Conservation (phyloP, 1,140 invertebrate species). For the Lasioglossum baleicum region DNA sequence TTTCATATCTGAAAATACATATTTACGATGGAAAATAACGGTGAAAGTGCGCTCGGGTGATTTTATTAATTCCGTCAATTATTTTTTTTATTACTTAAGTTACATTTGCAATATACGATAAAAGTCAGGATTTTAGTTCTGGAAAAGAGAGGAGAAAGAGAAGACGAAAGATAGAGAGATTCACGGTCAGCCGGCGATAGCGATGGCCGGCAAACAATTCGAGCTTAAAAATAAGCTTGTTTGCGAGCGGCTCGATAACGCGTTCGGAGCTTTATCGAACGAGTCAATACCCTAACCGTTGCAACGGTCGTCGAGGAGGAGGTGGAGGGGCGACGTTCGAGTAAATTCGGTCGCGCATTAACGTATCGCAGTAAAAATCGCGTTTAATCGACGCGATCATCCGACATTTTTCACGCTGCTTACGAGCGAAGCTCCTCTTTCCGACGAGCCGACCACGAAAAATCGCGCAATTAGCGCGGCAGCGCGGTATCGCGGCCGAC, state of each 20-base stretch:
- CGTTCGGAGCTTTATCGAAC: neutral
- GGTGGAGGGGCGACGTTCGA: neutral
- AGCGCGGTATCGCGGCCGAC: neutral
- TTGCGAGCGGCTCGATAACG: neutral
- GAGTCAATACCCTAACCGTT: too few species aligned
- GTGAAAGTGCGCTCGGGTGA: too few species aligned
- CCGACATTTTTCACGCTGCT: constrained; percentile 5
- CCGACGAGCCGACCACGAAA: constrained; percentile 6
- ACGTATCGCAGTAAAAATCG: constrained; percentile 8
- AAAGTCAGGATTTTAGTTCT: too few species aligned
- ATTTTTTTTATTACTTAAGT: too few species aligned
- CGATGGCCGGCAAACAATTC: neutral
- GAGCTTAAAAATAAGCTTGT: neutral
- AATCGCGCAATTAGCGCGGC: constrained; percentile 43
- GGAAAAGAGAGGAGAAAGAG: too few species aligned
- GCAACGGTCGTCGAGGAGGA: too few species aligned
- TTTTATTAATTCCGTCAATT: too few species aligned
- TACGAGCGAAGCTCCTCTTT: neutral
- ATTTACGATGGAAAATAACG: too few species aligned
- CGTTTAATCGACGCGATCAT: neutral
- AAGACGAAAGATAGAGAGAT: too few species aligned
- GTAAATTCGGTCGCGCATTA: constrained; percentile 7
- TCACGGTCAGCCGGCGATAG: neutral
- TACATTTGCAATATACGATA: too few species aligned
- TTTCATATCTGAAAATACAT: too few species aligned